These are phyloP conservation scores for Dicranocentrus wangi DNA, from an alignment of 2,888 invertebrate species.

Conservation along the genomic window DNA sequence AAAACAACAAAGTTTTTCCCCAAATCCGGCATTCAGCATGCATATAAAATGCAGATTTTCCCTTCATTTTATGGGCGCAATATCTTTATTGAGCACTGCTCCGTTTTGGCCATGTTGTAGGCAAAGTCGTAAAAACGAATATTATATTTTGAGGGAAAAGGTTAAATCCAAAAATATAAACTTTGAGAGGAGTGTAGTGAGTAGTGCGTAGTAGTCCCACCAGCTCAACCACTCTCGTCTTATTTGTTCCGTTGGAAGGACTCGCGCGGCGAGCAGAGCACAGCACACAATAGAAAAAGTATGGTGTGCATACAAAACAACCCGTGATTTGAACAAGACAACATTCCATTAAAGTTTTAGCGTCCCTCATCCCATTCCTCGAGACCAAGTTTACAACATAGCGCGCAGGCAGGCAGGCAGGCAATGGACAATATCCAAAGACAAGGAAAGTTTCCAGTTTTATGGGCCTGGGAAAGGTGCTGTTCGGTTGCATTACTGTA, in stretches of 20 bases:
- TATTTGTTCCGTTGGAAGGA: no score
- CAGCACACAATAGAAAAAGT: no score
- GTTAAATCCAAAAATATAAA: no score
- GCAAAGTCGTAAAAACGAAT: constrained; percentile 22
- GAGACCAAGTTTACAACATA: background rate
- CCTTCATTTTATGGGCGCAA: constrained; percentile 34
- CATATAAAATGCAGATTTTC: constrained; percentile 20
- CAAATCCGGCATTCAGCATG: no score
- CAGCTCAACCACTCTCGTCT: no score
- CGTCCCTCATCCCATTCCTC: background rate
- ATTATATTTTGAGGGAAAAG: background rate
- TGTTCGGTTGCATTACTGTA: background rate
- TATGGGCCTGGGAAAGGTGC: background rate
- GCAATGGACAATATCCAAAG: constrained; percentile 35
- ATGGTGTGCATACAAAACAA: no score
- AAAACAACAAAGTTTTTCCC: no score
- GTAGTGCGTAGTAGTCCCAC: no score
- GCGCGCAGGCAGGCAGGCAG: no score
- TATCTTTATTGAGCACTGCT: constrained; percentile 31
- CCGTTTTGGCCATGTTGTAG: constrained; percentile 15
- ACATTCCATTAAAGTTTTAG: constrained; percentile 36
- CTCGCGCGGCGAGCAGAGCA: no score
- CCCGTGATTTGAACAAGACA: constrained; percentile 5
- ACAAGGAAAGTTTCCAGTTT: constrained; percentile 22
- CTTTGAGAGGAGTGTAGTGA: no score